A percentile compares a stretch with the other conserved stretches of the same genome.
Evolutionary conservation across 1,140 invertebrate species (phyloP).

Genomic region (Zaprionus nigranus): DNA sequence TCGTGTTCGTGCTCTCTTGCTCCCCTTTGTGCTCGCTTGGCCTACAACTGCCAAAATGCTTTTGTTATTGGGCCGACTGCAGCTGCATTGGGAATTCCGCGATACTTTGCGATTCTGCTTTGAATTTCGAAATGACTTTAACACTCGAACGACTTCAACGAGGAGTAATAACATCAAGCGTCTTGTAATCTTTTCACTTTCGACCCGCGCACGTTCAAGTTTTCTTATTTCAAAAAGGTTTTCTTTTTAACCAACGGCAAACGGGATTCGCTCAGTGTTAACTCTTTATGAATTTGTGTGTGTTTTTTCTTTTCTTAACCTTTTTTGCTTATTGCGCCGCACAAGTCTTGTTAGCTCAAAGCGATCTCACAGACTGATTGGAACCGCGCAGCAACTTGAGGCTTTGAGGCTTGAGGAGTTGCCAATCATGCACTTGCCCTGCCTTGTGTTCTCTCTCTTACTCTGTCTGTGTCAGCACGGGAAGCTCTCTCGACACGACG

Average conservation of each 20-base stretch:
- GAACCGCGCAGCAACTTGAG: slow-evolving; percentile 1
- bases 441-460: neutral
- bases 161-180: too few species aligned
- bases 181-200: slow-evolving; percentile 38
- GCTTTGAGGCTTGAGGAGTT: slow-evolving; percentile 25
- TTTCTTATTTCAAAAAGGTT: slow-evolving; percentile 37
- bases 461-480: neutral
- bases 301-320: slow-evolving; percentile 7
- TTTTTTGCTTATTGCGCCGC: slow-evolving; percentile 28
- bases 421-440: slow-evolving; percentile 28
- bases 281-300: too few species aligned
- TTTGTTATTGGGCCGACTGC: slow-evolving; percentile 27
- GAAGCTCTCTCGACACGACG: neutral
- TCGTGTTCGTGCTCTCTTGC: neutral
- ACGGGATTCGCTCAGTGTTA: slow-evolving; percentile 31
- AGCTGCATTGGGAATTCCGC: slow-evolving; percentile 28
- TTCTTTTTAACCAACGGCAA: slow-evolving; percentile 25
- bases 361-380: slow-evolving; percentile 69
- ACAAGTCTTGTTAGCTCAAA: slow-evolving; percentile 50
- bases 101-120: neutral
- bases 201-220: slow-evolving; percentile 14
- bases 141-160: too few species aligned
- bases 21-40: slow-evolving; percentile 37
- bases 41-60: slow-evolving; percentile 46
- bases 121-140: slow-evolving; percentile 21